Base-by-base conservation (phyloP, 2,888 invertebrate species). In the Tuberolachnus salignus region DNA sequence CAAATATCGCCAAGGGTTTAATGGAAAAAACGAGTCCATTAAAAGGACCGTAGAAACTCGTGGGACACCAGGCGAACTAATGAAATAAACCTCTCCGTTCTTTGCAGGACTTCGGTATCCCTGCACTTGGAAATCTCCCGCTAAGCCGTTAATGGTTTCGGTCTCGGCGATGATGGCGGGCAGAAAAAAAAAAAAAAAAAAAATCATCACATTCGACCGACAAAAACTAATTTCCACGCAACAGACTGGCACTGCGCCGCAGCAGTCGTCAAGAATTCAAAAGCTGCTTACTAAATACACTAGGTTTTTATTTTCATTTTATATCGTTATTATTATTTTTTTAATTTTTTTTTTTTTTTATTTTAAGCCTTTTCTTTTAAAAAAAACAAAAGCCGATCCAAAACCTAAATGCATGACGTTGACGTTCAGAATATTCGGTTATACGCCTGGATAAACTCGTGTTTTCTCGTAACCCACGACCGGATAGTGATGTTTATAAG, bases 91-190 rank as follows among this genome's bases (percentile, higher is more conserved):
- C 57, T 13, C 23, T 8, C 46, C 26, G 59, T 78, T 78, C 69
- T 78, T 78, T 42, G 34, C 34, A 34, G 67, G 67, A 61, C 59
- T 53, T 49, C 75, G 46, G 44, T 44, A 26, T 64, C 64, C 55
- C 57, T 34, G 34, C 34, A 34, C 66, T 67, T 51, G 69, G 49
- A 69, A 69, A 78, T 69, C 78, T 69, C 69, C 61, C 67, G 44
- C 59, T 78, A 78, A 78, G 69, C 78, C 78, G 78, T 78, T 78
- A 78, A 78, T 78, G 78, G 78, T 78, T 78, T 78, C 59, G 55
- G 78, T 69, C 59, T 59, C 67, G 21, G 78, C 55, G 34, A 34
- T 34, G 34, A 34, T 34, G 46, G 55, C 55, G 46, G 46, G 53
- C 26, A 44, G 16, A 67, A 75, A 75, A 72, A 34, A 34, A 69